A percentile compares a stretch with the other conserved stretches of the same genome.
These are phyloP conservation scores for Chymomyza amoena DNA, from an alignment of 2,888 invertebrate genomes.

Conservation along the genomic window DNA sequence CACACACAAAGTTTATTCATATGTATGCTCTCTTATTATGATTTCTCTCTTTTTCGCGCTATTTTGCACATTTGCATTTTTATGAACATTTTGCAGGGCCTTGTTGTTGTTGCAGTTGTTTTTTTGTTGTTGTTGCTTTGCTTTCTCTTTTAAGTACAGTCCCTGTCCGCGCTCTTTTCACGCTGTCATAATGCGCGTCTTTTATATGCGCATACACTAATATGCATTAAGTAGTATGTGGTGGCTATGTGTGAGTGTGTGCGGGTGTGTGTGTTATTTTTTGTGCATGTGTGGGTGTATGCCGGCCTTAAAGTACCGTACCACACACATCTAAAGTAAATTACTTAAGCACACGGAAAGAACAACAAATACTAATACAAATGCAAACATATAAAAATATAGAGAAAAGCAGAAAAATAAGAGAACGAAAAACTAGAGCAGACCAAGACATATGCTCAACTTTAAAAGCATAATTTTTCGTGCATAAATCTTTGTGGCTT, in stretches of 20 bases:
- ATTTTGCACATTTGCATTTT: conserved; percentile 69
- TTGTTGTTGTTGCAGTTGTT: conserved; percentile 16
- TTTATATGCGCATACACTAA: conserved; percentile 71
- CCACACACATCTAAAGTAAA: conserved; percentile 45
- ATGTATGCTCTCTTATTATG: conserved; percentile 30
- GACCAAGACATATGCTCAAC: conserved; percentile 53
- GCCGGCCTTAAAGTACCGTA: conserved; percentile 53
- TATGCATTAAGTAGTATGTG: conserved; percentile 51
- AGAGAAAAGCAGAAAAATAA: neutral
- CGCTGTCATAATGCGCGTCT: conserved; percentile 59
- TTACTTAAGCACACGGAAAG: conserved; percentile 54
- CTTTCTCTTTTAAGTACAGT: conserved; percentile 12
- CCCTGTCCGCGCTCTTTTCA: conserved; percentile 3
- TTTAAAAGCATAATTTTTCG: conserved; percentile 72
- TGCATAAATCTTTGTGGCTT: conserved; percentile 67
- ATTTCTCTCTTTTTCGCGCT: conserved; percentile 31
- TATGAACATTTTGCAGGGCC: conserved; percentile 64
- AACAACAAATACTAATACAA: neutral
- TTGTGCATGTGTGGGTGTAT: conserved; percentile 11
- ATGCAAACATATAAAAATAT: conserved; percentile 18
- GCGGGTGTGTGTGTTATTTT: neutral
- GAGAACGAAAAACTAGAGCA: conserved; percentile 9
- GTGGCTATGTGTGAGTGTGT: conserved; percentile 1
- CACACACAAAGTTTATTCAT: conserved; percentile 1
- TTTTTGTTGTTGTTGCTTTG: conserved; percentile 17